phyloP scores from a whole-genome alignment of 2,797 vertebrate species.

The Siniperca undulata region DNA sequence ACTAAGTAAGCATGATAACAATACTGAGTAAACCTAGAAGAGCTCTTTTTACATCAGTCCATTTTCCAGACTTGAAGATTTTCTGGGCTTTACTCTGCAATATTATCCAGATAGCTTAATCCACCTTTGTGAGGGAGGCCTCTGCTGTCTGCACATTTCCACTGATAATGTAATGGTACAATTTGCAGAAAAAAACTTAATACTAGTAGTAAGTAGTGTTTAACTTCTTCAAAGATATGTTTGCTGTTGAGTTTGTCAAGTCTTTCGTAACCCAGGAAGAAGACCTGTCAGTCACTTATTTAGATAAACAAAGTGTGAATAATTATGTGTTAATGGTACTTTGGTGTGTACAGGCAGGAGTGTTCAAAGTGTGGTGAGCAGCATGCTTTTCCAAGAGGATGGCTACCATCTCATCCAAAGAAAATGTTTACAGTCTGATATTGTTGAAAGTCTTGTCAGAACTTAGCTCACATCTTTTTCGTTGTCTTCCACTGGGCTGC shows the following conservation, averaged over 20 bases:
- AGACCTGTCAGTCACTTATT: background rate
- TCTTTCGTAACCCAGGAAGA: background rate
- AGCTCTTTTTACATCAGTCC: background rate
- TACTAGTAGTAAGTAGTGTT: background rate
- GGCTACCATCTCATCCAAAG: background rate
- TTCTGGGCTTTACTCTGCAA: background rate
- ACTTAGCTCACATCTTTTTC: constrained; percentile 92
- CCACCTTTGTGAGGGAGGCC: background rate
- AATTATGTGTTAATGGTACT: background rate
- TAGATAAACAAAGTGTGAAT: background rate
- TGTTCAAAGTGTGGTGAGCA: background rate
- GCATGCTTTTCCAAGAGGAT: background rate
- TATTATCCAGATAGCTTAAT: background rate
- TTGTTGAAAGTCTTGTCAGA: background rate
- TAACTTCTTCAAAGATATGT: background rate
- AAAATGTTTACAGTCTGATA: background rate
- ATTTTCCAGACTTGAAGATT: background rate
- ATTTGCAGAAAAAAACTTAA: background rate
- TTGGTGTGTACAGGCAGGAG: background rate
- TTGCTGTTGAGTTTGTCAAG: background rate
- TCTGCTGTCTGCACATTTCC: background rate
- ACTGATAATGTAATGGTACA: background rate
- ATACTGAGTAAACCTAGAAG: background rate
- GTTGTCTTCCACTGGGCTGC: constrained; percentile 94
- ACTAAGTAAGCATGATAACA: background rate